Evolutionary conservation across 2,888 invertebrate species (phyloP), one percentile per base, ranked within the genome.

Genomic region (Papilio gigon): DNA sequence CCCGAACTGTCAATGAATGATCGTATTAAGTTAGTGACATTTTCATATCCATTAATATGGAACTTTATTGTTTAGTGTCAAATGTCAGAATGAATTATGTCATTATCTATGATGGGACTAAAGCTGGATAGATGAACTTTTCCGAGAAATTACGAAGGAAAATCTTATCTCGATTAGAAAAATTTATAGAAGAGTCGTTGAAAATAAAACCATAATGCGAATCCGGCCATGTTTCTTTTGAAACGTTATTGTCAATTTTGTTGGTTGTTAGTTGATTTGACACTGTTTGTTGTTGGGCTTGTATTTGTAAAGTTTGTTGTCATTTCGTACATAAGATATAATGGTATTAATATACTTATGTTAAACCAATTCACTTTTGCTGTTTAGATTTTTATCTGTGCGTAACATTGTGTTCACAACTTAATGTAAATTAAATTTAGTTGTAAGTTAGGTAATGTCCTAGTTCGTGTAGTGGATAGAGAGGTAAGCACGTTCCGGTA

Each of bases 381-480:
- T 30, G 17, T 50, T 4, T 44, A 50, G 27, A 33, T n/a, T 22
- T 20, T 63, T 25, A 44, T 33, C 27, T 64, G 35, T 56, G 53
- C 56, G 4, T 53, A 35, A 27, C 4, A 44, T 12, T 47, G 75
- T 86, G 87, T 84, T 80, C 84, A 80, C 85, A 85, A 77, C 81
- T 80, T 87, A 86, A 80, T 75, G 73, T 83, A 83, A 79, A 72
- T 75, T 75, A 78, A 61, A 59, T 65, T 59, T 4, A 35, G 50
- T 77, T 75, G 33, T 77, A 74, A 63, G 60, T 47, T 72, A 72
- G 75, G 33, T 67, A 66, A 70, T 62, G 65, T 70, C 61, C 53
- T 76, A 75, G 71, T 68, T 70, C 67, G 72, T 70, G 70, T 76
- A 76, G 76, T 30, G 50, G 63, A 70, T 74, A 74, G 71, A 63